Evolutionary conservation across 2,888 invertebrate species (phyloP).

Genomic region (Eupithecia pulchellata): DNA sequence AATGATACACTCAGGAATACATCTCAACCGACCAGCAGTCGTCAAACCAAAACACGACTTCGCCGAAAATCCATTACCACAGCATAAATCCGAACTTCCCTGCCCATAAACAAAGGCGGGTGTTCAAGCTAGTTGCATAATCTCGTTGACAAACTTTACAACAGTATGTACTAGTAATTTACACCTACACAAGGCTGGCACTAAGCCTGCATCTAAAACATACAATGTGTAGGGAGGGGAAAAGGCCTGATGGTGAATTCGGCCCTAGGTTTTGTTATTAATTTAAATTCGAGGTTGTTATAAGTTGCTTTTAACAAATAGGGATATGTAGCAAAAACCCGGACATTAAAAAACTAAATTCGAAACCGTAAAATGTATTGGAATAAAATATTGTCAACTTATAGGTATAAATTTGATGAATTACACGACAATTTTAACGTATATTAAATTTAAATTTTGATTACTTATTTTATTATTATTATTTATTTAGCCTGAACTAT

Average conservation of each 20-base stretch:
- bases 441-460: too few relatives aligned
- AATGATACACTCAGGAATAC: neutral
- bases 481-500: too few relatives aligned
- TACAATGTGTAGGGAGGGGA: conserved; percentile 19
- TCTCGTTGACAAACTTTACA: conserved; percentile 32
- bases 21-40: neutral
- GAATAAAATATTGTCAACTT: too few relatives aligned
- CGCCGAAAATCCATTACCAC: neutral
- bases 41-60: neutral
- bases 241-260: neutral
- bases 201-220: conserved; percentile 30
- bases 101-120: conserved; percentile 24
- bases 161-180: conserved; percentile 32
- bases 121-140: conserved; percentile 28
- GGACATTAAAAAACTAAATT: too few relatives aligned
- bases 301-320: too few relatives aligned
- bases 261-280: neutral
- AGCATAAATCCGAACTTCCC: neutral
- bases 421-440: too few relatives aligned
- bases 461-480: too few relatives aligned
- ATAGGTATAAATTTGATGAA: too few relatives aligned
- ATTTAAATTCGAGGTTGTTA: too few relatives aligned
- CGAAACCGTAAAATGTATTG: too few relatives aligned
- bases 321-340: too few relatives aligned
- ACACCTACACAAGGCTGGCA: conserved; percentile 32